Base-by-base conservation (phyloP, 2,113 vertebrate genomes). In the Dicentrarchus labrax region DNA sequence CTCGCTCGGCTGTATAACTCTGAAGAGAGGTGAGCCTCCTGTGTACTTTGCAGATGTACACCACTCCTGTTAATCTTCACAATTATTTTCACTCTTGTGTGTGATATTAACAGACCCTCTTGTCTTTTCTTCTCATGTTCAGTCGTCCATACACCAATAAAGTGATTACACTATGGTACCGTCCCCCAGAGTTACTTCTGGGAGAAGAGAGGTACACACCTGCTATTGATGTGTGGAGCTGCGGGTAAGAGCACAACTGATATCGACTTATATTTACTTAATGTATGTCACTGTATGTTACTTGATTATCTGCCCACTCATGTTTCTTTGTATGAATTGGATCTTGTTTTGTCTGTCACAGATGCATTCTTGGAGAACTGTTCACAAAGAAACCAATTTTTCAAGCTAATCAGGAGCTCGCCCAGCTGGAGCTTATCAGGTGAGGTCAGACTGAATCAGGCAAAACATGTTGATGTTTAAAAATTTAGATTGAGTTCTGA, bases 101-200 rank as follows among this genome's bases (percentile, higher is more conserved):
- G 11, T 47, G 36, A 60, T 48, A 1, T 19, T 22, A 47, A 48
- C 36, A 11, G 1, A 24, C 12, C 43, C 10, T 62, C 4, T 53
- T 51, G 38, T 43, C 30, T 53, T 56, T 68, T 53, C 10, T 61
- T 73, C 38, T 78, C 4, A 3, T 64, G 66, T 78, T 21, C 92
- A 99, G 98, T 94, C 98, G 98, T n/a, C 98, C 98, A 0, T 99
- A 99, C 91, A 99, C 98, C 76, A 99, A 99, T 87, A 99, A 99
- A 96, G 98, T 99, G 84, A 99, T 99, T 90, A 99, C 98, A 0
- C 92, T 99, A 21, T 99, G 98, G 98, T 99, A 99, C 94, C 97
- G 98, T 17, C 98, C 98, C 54, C 98, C 98, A 0, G 98, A 99
- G 76, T 89, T 99, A 89, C 96, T 99, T 68, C 94, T 99, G 80